A percentile compares a stretch with the other conserved stretches of the same genome.
Evolutionary conservation across 1,140 invertebrate species (phyloP).

Genomic region (Brachionus calyciflorus): DNA sequence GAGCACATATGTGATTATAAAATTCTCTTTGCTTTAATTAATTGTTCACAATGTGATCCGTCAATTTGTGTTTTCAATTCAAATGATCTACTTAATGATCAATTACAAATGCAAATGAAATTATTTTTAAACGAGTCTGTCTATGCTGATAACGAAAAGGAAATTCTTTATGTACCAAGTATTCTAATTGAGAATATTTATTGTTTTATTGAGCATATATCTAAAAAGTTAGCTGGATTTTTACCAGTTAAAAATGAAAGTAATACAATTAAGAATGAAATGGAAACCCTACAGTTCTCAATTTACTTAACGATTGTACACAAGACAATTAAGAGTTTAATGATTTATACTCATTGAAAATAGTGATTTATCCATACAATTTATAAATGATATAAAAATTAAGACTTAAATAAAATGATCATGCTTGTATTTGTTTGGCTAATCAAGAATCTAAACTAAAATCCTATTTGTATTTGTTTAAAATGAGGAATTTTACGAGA

Average conservation of each 20-base stretch:
- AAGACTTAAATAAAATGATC: slow-evolving; percentile 8
- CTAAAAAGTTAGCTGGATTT: neutral
- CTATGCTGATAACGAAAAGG: neutral
- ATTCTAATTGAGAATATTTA: slow-evolving; percentile 12
- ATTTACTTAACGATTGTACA: slow-evolving; percentile 31
- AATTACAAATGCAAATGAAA: slow-evolving; percentile 34
- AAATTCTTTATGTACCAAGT: slow-evolving; percentile 9
- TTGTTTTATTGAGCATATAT: no score
- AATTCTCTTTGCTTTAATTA: neutral
- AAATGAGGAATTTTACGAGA: slow-evolving; percentile 28
- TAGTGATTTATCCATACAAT: no score
- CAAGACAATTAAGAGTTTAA: slow-evolving; percentile 29
- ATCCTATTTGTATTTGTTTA: slow-evolving; percentile 19
- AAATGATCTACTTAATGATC: neutral
- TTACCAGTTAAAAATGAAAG: neutral
- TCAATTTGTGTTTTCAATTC: slow-evolving; percentile 6
- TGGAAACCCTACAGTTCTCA: slow-evolving; percentile 49
- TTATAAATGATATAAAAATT: no score
- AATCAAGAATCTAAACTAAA: slow-evolving; percentile 18
- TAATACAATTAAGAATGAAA: slow-evolving; percentile 23
- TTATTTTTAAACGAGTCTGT: slow-evolving; percentile 11
- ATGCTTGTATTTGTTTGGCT: slow-evolving; percentile 20
- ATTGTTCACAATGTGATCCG: slow-evolving; percentile 33
- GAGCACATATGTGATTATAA: neutral
- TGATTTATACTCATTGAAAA: no score